Conservation (phyloP, 2,797 vertebrate genomes). For the Tinamus major region DNA sequence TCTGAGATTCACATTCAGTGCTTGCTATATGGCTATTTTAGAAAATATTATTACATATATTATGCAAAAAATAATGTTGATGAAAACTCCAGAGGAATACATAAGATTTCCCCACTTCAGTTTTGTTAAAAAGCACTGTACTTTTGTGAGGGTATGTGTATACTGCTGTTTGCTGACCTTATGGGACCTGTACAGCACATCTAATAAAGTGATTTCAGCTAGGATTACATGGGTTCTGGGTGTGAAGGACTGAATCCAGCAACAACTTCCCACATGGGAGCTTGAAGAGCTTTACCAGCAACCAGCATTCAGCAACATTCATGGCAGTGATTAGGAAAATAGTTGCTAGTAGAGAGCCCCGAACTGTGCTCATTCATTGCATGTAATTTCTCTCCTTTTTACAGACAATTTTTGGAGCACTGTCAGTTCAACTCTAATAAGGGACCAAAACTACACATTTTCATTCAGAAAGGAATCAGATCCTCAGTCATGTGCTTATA, state of each 20-base stretch:
- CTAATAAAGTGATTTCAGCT: accelerated
- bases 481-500: background rate
- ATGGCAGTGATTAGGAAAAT: background rate
- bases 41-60: background rate
- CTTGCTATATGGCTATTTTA: accelerated
- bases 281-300: background rate
- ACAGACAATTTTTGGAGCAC: background rate
- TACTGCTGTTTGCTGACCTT: background rate
- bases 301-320: background rate
- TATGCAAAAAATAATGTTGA: background rate
- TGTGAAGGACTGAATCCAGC: background rate
- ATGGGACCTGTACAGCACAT: background rate
- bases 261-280: background rate
- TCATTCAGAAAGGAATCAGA: background rate
- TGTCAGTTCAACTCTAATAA: background rate
- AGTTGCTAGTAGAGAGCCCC: background rate
- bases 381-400: accelerated
- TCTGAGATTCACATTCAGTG: background rate
- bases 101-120: background rate
- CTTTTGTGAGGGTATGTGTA: background rate
- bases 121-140: background rate
- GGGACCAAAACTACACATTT: background rate
- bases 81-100: background rate
- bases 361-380: background rate
- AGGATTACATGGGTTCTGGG: background rate